Evolutionary conservation across 2,797 vertebrate genomes (phyloP).

Genomic region (Amblyraja radiata): DNA sequence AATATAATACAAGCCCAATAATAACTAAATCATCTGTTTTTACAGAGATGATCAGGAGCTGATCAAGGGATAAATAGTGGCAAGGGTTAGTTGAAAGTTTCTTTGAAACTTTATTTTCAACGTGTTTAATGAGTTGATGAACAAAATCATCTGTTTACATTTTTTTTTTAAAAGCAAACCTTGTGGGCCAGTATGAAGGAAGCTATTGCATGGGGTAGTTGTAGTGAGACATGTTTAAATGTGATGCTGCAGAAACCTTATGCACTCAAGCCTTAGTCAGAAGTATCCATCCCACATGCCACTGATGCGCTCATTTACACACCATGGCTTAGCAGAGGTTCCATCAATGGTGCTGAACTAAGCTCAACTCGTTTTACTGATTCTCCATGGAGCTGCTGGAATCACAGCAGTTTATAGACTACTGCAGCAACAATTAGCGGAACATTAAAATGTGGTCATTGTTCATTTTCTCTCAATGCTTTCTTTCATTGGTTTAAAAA

Average conservation of each 20-base stretch:
- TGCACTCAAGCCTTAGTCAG: background rate
- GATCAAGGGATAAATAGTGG: too few relatives aligned
- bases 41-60: too few relatives aligned
- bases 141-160: background rate
- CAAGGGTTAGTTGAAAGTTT: too few relatives aligned
- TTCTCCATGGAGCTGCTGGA: background rate
- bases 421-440: background rate
- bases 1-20: too few relatives aligned
- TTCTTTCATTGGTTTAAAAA: background rate
- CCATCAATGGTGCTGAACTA: background rate
- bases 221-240: background rate
- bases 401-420: background rate
- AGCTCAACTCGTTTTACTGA: background rate
- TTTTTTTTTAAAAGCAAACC: background rate
- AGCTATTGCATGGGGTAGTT: background rate
- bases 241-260: background rate
- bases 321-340: background rate
- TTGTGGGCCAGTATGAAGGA: background rate
- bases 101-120: background rate
- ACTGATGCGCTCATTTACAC: background rate
- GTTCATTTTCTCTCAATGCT: background rate
- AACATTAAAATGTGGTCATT: background rate
- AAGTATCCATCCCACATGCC: background rate
- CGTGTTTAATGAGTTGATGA: background rate
- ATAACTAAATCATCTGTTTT: too few relatives aligned